Base-by-base conservation (phyloP, 2,797 vertebrate species). In the Gambusia yucatana region DNA sequence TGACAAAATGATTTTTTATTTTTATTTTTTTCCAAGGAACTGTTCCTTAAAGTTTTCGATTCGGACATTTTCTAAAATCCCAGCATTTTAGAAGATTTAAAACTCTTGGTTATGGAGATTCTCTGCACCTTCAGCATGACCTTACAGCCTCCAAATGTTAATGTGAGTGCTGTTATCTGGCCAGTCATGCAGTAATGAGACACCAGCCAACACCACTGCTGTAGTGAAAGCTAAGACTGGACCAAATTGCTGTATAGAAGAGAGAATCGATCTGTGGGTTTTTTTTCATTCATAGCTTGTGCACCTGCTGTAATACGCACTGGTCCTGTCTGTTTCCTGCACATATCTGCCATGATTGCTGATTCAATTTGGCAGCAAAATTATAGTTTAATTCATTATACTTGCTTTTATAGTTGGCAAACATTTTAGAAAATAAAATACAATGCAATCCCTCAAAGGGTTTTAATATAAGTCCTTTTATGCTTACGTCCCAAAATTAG, bases 181-280 rank as follows among this genome's bases (percentile, higher is more conserved):
- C 48, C 44, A 2, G 47, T 77, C 73, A 77, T 81, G 88, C 84
- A 33, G 86, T 90, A 91, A 91, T 86, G 81, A 88, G 88, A 92
- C 63, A 82, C 77, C 73, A 61, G 75, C 78, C 78, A 65, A 61
- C 76, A 28, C 77, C 5, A 10, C 30, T 75, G 84, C 76, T 78
- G 86, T 84, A 88, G 89, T 86, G 84, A 91, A 90, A 88, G 84
- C 82, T 48, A 84, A 80, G 85, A 86, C 82, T 44, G 86, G 73
- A 22, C 77, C 84, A 69, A 80, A 89, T 89, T 72, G 82, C 78
- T 81, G 82, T 79, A 81, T 73, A 65, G 84, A 75, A 83, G 36
- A 72, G 80, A 46, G 61, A 8, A 91, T 92, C 85, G 88, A 93
- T 88, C 72, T 39, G 77, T 2, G 83, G 82, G 1, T 33, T 33